Conservation (phyloP, 1,140 invertebrate genomes). For the Atopsyche davidsoni region DNA sequence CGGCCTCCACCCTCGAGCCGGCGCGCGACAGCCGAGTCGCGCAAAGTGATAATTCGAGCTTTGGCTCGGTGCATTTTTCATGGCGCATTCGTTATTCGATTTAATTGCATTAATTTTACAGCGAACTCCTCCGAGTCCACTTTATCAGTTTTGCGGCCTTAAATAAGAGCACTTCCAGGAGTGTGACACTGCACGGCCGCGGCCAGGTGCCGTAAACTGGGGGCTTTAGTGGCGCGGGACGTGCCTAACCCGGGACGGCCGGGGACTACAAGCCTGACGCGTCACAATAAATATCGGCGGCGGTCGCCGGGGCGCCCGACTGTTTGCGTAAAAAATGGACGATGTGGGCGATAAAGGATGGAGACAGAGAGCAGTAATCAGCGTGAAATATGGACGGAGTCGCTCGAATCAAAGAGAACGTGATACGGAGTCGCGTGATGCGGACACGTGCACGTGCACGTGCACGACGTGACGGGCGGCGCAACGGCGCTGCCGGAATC, state of each 20-base stretch:
- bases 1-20: too few species aligned
- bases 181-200: slow-evolving; percentile 4
- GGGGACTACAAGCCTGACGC: neutral
- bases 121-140: slow-evolving; percentile 9
- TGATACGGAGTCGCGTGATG: too few species aligned
- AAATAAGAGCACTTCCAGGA: slow-evolving; percentile 23
- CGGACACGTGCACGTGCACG: too few species aligned
- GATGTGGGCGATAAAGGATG: slow-evolving; percentile 26
- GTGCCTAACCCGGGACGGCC: neutral
- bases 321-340: slow-evolving; percentile 1
- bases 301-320: slow-evolving; percentile 4
- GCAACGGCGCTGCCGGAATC: too few species aligned
- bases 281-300: slow-evolving; percentile 16
- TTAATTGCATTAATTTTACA: slow-evolving; percentile 26
- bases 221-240: slow-evolving; percentile 10
- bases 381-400: slow-evolving; percentile 21
- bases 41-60: too few species aligned
- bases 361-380: slow-evolving; percentile 29
- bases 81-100: slow-evolving; percentile 21
- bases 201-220: slow-evolving; percentile 16
- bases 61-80: slow-evolving; percentile 11
- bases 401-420: too few species aligned
- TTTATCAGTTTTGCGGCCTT: slow-evolving; percentile 24
- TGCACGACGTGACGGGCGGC: too few species aligned
- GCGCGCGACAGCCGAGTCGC: too few species aligned